Evolutionary conservation across 1,140 invertebrate species (phyloP).

Genomic region (Leptoteleia sp.): DNA sequence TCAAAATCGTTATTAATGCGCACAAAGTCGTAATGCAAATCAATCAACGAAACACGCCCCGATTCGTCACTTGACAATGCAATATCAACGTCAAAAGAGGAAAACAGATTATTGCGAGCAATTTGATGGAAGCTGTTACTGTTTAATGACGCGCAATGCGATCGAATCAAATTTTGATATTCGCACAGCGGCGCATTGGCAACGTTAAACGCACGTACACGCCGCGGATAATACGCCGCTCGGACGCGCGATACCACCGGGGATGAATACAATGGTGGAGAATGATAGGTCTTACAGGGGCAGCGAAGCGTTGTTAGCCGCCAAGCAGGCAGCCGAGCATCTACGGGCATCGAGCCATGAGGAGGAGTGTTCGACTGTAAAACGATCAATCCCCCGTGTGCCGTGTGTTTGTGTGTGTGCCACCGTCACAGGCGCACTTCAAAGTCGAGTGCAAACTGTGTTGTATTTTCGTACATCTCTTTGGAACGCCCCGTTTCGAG

Average conservation of each 20-base stretch:
- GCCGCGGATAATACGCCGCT: constrained; percentile 23
- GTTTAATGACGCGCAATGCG: constrained; percentile 39
- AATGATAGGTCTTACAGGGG: constrained; percentile 61
- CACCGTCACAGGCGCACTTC: constrained; percentile 54
- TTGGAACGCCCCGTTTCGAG: constrained; percentile 56
- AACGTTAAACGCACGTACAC: constrained; percentile 21
- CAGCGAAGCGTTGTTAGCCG: constrained; percentile 69
- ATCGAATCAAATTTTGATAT: constrained; percentile 51
- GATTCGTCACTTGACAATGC: constrained; percentile 25
- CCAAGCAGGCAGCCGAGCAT: constrained; percentile 67
- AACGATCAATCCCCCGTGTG: constrained; percentile 70
- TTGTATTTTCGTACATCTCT: constrained; percentile 63
- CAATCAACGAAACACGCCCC: background rate
- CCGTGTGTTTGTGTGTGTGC: constrained; percentile 69
- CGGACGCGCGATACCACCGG: constrained; percentile 21
- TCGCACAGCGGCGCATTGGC: constrained; percentile 9
- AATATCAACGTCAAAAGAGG: constrained; percentile 25
- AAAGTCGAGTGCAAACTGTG: constrained; percentile 51
- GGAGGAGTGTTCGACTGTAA: constrained; percentile 70
- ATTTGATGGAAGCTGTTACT: constrained; percentile 26
- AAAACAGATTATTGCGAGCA: constrained; percentile 42
- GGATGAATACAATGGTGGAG: constrained; percentile 36
- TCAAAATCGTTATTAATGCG: constrained; percentile 9
- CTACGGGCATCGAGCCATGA: constrained; percentile 72
- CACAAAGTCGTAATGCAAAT: constrained; percentile 1